phyloP scores from a whole-genome alignment of 2,888 invertebrate genomes.

The Hirtodrosophila cameraria region DNA sequence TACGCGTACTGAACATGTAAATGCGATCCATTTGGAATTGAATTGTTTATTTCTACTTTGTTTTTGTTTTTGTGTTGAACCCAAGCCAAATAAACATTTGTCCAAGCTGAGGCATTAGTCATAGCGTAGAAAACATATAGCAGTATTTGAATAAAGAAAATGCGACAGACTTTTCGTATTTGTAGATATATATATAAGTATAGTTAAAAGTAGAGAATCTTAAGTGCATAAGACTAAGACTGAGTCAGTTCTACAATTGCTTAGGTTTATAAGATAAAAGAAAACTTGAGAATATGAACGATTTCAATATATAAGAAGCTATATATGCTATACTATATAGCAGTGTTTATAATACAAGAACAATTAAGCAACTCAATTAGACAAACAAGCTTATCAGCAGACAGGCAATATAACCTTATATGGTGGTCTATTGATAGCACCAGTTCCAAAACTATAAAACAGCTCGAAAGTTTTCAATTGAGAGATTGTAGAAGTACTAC shows the following conservation, averaged over 20 bases:
- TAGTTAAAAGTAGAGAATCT: slow-evolving; percentile 5
- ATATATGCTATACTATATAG: too few species aligned
- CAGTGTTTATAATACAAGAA: background rate
- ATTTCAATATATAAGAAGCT: too few species aligned
- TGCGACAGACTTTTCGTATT: slow-evolving; percentile 4
- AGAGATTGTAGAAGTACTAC: slow-evolving; percentile 24
- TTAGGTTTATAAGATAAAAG: background rate
- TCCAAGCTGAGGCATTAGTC: slow-evolving; percentile 51
- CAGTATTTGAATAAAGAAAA: slow-evolving; percentile 6
- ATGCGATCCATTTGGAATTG: slow-evolving; percentile 63
- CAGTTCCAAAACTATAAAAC: background rate
- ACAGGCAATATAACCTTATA: slow-evolving; percentile 23
- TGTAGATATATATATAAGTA: slow-evolving; percentile 3
- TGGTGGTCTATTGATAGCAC: slow-evolving; percentile 16
- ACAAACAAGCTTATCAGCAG: slow-evolving; percentile 35
- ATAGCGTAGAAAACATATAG: slow-evolving; percentile 26
- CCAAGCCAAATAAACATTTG: slow-evolving; percentile 53
- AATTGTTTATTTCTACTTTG: too few species aligned
- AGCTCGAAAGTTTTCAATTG: slow-evolving; percentile 30
- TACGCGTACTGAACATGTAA: slow-evolving; percentile 54
- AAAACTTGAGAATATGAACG: too few species aligned
- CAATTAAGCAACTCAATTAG: slow-evolving; percentile 19
- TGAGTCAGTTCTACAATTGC: slow-evolving; percentile 8
- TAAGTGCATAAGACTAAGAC: background rate
- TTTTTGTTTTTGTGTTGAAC: slow-evolving; percentile 52